A percentile compares a stretch with the other conserved stretches of the same genome.
Conservation (phyloP, 2,888 invertebrate species). For the Thalpophila matura region DNA sequence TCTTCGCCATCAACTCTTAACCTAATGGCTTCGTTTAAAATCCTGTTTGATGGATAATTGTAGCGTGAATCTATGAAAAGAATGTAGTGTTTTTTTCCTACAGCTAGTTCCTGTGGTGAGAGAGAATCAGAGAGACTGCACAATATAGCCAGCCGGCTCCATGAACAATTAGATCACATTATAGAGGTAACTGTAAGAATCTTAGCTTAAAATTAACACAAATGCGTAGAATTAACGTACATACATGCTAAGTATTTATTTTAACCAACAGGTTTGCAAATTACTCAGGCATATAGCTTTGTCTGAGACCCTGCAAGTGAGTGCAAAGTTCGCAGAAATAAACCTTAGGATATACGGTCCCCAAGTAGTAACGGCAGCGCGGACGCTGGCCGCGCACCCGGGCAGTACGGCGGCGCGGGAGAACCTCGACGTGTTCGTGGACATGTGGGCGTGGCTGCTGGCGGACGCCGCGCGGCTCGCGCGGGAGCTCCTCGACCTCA, state of each 20-base stretch:
- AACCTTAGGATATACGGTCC: conserved; percentile 98
- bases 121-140: conserved; percentile 96
- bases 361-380: conserved; percentile 97
- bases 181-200: conserved; percentile 94
- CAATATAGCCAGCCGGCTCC: conserved; percentile 98
- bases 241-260: conserved; percentile 17
- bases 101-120: conserved; percentile 92
- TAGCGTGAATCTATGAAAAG: conserved; percentile 6
- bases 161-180: conserved; percentile 99
- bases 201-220: conserved; percentile 2
- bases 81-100: conserved; percentile 51
- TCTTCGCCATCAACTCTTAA: conserved; percentile 8
- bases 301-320: conserved; percentile 98
- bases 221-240: conserved; percentile 1
- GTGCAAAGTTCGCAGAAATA: conserved; percentile 98
- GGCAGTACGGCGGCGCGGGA: conserved; percentile 98
- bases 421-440: conserved; percentile 98
- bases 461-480: conserved; percentile 97
- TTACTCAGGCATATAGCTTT: conserved; percentile 98
- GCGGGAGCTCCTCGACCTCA: conserved; percentile 96
- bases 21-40: conserved; percentile 25
- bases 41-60: not conserved
- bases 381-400: conserved; percentile 97
- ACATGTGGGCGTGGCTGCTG: conserved; percentile 98
- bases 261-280: conserved; percentile 95